These are phyloP conservation scores for Melinaea marsaeus DNA, from an alignment of 2,888 invertebrate species.

Conservation along the genomic window DNA sequence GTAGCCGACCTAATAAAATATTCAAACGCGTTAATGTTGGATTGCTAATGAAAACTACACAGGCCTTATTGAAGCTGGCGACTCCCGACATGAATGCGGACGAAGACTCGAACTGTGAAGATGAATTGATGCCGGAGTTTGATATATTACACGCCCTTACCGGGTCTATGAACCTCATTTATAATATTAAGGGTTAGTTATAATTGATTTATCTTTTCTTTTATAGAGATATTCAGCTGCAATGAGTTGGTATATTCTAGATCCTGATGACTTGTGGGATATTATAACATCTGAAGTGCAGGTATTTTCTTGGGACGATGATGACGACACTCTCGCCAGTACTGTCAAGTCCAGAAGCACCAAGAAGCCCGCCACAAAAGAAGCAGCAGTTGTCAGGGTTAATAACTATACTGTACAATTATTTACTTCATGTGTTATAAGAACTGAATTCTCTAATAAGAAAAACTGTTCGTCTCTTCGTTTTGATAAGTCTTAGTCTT, in stretches of 20 bases:
- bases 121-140: constrained; percentile 55
- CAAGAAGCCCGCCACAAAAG: constrained; percentile 55
- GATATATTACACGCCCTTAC: constrained; percentile 59
- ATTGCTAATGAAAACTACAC: constrained; percentile 53
- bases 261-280: constrained; percentile 47
- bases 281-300: constrained; percentile 47
- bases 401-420: not conserved
- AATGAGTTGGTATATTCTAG: constrained; percentile 31
- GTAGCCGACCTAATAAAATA: constrained; percentile 22
- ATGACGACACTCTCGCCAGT: constrained; percentile 54
- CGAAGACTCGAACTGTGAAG: constrained; percentile 48
- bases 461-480: too few relatives aligned
- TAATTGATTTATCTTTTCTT: not conserved
- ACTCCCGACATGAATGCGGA: constrained; percentile 67
- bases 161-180: constrained; percentile 49
- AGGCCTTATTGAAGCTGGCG: constrained; percentile 68
- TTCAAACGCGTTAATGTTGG: constrained; percentile 33
- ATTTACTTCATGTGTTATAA: too few relatives aligned
- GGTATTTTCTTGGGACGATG: constrained; percentile 61
- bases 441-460: too few relatives aligned
- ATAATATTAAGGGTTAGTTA: constrained; percentile 32
- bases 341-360: constrained; percentile 54
- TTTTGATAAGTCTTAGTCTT: too few relatives aligned
- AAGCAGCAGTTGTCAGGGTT: constrained; percentile 42
- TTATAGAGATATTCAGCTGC: not conserved